A percentile compares a stretch with the other conserved stretches of the same genome.
Evolutionary conservation across 2,888 invertebrate species (phyloP).

Genomic region (Atrina japonica): DNA sequence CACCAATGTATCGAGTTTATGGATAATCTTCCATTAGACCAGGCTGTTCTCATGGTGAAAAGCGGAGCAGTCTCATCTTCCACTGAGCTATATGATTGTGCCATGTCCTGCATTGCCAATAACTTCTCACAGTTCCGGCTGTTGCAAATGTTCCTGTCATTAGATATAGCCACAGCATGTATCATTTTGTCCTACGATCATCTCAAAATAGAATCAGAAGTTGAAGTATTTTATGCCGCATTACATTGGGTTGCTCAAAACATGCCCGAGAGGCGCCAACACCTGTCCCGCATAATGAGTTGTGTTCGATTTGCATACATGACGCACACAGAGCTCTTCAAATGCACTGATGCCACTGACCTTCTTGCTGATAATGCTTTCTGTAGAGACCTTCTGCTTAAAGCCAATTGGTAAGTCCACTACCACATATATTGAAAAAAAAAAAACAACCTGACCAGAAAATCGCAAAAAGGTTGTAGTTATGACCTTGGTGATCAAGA

Average conservation of each 20-base stretch:
- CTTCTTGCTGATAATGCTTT: conserved; percentile 54
- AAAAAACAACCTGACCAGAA: too few species aligned
- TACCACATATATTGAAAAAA: too few species aligned
- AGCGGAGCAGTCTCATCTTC: conserved; percentile 29
- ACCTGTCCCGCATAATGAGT: conserved; percentile 57
- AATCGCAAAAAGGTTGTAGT: too few species aligned
- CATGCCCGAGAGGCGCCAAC: conserved; percentile 48
- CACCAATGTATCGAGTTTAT: conserved; percentile 39
- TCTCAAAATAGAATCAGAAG: conserved; percentile 60
- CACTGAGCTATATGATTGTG: conserved; percentile 35
- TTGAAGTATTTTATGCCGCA: conserved; percentile 65
- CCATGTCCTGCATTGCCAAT: conserved; percentile 29
- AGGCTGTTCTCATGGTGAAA: conserved; percentile 50
- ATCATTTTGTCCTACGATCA: conserved; percentile 55
- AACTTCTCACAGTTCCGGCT: conserved; percentile 38
- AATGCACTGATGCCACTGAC: conserved; percentile 60
- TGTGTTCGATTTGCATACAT: conserved; percentile 66
- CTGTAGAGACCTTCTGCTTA: conserved; percentile 57
- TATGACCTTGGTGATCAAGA: too few species aligned
- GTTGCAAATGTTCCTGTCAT: conserved; percentile 42
- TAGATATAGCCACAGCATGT: conserved; percentile 54
- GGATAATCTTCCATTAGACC: conserved; percentile 48
- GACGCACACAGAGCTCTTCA: conserved; percentile 60
- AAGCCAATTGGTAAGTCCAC: conserved; percentile 62
- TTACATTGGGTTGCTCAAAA: conserved; percentile 66